phyloP scores from a whole-genome alignment of 92 coral and sea anemone genomes.

The Zoanthus sansibaricus region DNA sequence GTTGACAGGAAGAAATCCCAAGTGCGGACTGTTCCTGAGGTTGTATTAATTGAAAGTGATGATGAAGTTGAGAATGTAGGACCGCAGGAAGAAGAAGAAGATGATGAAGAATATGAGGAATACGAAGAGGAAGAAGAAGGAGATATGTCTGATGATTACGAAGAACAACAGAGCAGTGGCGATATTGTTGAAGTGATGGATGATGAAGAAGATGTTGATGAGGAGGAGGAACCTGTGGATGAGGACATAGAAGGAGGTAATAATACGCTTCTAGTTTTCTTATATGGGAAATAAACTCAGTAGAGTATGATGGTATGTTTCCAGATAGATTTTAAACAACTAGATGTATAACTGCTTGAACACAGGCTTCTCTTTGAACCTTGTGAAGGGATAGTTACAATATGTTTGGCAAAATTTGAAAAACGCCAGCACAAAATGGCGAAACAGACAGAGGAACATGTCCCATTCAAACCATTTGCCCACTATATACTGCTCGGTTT shows the following conservation, averaged over 20 bases:
- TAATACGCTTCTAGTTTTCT: neutral
- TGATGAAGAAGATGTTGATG: constrained; percentile 24
- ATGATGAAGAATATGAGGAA: constrained; percentile 33
- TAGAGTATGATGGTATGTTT: no score
- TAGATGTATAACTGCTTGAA: no score
- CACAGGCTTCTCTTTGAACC: no score
- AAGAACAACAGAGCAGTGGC: constrained; percentile 49
- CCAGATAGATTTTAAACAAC: no score
- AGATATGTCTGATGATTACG: constrained; percentile 34
- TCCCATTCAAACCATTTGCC: no score
- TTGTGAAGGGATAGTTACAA: no score
- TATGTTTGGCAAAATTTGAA: no score
- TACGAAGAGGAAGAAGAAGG: constrained; percentile 22
- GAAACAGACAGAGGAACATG: no score
- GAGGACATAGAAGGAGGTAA: constrained; percentile 40
- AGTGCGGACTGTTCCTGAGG: constrained; percentile 69
- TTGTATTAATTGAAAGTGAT: constrained; percentile 87
- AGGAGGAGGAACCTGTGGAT: constrained; percentile 17
- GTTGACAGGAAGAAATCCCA: constrained; percentile 30
- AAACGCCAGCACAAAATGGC: no score
- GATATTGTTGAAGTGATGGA: constrained; percentile 56
- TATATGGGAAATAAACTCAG: no score
- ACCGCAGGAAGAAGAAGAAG: constrained; percentile 58
- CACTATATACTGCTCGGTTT: no score
- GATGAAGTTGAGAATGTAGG: constrained; percentile 67